Conservation (phyloP, 1,140 invertebrate genomes). For the Patella vulgata region DNA sequence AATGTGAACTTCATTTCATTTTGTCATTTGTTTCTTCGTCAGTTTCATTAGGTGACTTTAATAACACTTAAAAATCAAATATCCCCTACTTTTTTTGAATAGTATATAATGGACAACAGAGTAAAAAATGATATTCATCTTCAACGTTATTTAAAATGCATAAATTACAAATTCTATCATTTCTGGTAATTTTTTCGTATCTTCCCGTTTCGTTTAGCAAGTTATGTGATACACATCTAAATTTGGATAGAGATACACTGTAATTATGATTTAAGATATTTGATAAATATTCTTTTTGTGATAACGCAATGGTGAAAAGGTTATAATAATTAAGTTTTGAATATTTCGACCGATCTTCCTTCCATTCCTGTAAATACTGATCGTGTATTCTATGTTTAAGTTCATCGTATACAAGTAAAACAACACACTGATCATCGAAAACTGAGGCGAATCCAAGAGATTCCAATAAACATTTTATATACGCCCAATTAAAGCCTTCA, state of each 20-base stretch:
- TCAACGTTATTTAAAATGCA: neutral
- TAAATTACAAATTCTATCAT: neutral
- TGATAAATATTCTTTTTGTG: neutral
- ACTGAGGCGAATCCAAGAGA: neutral
- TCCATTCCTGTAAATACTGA: constrained; percentile 1
- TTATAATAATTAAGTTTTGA: constrained; percentile 2
- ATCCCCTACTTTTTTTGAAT: too few relatives aligned
- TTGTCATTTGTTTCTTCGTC: too few relatives aligned
- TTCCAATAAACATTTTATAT: constrained; percentile 1
- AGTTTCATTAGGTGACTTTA: too few relatives aligned
- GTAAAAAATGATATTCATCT: constrained; percentile 2
- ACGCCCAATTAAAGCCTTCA: neutral
- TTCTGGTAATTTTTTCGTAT: neutral
- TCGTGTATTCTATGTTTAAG: neutral
- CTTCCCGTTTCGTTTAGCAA: constrained; percentile 10
- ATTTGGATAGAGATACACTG: neutral
- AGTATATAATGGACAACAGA: constrained; percentile 1
- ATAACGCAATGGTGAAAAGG: neutral
- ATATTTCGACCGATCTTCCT: neutral
- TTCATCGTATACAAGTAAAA: neutral
- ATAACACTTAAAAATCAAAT: too few relatives aligned
- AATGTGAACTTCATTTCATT: too few relatives aligned
- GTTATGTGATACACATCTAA: constrained; percentile 9
- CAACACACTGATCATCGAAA: neutral
- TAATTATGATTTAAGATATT: neutral